These are phyloP conservation scores for Galerucella calmariensis DNA, from an alignment of 2,888 invertebrate genomes.

Conservation along the genomic window DNA sequence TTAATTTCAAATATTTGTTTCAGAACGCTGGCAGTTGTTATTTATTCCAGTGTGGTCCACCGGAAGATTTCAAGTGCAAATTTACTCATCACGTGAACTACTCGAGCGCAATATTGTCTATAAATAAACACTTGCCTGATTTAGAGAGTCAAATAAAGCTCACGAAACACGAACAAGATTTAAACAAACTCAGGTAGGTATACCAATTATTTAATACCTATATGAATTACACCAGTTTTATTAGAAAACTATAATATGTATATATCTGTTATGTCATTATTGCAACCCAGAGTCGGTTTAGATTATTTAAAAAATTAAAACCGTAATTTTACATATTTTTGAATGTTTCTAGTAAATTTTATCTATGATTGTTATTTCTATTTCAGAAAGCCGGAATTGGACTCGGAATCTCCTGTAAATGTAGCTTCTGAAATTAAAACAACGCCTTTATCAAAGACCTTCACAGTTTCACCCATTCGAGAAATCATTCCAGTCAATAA, in stretches of 20 bases:
- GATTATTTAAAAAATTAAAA: not conserved
- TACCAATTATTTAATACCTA: constrained; percentile 32
- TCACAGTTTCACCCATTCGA: constrained; percentile 38
- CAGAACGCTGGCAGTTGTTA: constrained; percentile 90
- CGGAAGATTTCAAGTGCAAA: constrained; percentile 92
- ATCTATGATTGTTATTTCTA: constrained; percentile 19
- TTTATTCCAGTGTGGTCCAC: constrained; percentile 89
- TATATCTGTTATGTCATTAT: not conserved
- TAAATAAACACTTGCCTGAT: constrained; percentile 73
- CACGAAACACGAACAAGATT: constrained; percentile 78
- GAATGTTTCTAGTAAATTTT: no score
- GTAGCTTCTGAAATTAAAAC: constrained; percentile 43
- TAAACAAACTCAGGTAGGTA: constrained; percentile 74
- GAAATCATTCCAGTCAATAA: constrained; percentile 25
- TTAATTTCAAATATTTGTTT: constrained; percentile 4
- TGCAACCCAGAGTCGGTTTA: not conserved
- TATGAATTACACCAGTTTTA: not conserved
- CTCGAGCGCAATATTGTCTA: constrained; percentile 84
- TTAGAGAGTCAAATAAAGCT: constrained; percentile 78
- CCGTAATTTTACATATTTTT: no score
- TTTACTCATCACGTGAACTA: constrained; percentile 90
- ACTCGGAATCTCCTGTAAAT: constrained; percentile 46
- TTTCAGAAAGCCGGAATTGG: constrained; percentile 59
- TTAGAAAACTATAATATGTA: no score
- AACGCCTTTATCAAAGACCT: constrained; percentile 53